A percentile compares a stretch with the other conserved stretches of the same genome.
Conservation (phyloP, 2,113 vertebrate species). For the Triplophysa dalaica region DNA sequence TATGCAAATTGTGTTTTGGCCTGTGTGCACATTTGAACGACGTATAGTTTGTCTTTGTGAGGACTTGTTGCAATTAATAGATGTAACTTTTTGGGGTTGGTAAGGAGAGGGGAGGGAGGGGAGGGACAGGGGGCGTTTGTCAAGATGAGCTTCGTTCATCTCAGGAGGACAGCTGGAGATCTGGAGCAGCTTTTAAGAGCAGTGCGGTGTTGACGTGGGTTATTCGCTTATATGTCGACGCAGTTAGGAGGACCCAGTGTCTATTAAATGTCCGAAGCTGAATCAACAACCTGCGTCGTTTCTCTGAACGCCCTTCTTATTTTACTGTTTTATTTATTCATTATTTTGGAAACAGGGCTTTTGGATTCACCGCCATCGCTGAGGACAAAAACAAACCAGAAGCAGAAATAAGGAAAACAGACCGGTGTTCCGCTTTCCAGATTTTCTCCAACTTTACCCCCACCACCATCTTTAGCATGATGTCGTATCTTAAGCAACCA, state of each 20-base stretch:
- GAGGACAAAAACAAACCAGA: constrained; percentile 23
- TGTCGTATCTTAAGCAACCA: constrained; percentile 99
- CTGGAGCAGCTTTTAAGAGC: constrained; percentile 71
- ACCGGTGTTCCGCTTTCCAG: constrained; percentile 60
- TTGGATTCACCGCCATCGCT: constrained; percentile 6
- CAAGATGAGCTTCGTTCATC: constrained; percentile 69
- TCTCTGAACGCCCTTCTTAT: constrained; percentile 13
- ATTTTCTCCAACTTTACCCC: constrained; percentile 78
- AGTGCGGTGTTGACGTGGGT: constrained; percentile 56
- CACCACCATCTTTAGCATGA: constrained; percentile 88
- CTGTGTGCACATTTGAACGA: constrained; percentile 77
- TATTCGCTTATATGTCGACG: constrained; percentile 59
- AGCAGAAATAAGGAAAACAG: constrained; percentile 27
- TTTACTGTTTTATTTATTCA: constrained; percentile 23
- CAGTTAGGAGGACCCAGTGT: constrained; percentile 53
- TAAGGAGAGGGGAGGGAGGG: constrained; percentile 59
- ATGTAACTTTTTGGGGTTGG: constrained; percentile 63
- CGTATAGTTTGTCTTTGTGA: constrained; percentile 60
- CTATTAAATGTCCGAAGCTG: constrained; percentile 30
- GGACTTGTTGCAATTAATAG: constrained; percentile 77
- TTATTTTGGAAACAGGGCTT: constrained; percentile 58
- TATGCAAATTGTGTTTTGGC: constrained; percentile 78
- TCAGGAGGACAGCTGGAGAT: constrained; percentile 73
- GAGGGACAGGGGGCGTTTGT: constrained; percentile 71
- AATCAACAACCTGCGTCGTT: background rate